Base-by-base conservation (phyloP, 1,140 invertebrate genomes). In the Drosophila baimaii region DNA sequence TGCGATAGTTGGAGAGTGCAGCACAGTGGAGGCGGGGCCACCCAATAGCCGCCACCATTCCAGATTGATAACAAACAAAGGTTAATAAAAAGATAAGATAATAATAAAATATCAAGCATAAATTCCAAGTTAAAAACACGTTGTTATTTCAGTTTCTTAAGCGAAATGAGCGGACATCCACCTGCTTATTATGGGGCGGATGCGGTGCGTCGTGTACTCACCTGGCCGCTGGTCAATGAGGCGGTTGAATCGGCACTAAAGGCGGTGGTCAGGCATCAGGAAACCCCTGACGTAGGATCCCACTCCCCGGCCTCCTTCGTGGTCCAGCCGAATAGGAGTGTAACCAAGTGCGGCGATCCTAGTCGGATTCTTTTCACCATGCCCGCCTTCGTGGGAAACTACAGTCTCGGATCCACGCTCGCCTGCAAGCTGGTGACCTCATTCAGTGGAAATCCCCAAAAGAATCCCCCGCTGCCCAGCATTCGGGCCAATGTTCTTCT, bases 351-450 rank as follows among this genome's bases (percentile, higher is more conserved):
- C 17, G 56, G 46, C 1, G 64, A 77, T 9, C 21, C 41, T 1
- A 37, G 37, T 17, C 62, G 66, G 10, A 0, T 91, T 19, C 63
- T 93, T 10, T 63, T 93, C 1, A 81, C 91, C 9, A 94, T 94
- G 93, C 93, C 93, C 13, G 93, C 92, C 27, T 93, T 88, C 70
- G 83, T 93, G 52, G 89, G 90, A 58, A 86, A 93, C 43, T 92
- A 90, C 56, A 59, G 31, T 37, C n/a, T 37, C 8, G 2, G 41
- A 12, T 12, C 90, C n/a, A 92, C 91, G 0, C 56, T 94, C n/a
- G 93, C 85, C 33, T 93, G 93, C 68, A 94, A 94, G 85, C 13
- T 94, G 37, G 92, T 94, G 12, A 93, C 93, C 15, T 85, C 82
- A 0, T 93, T 93, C 66, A 43, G 77, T 0, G 35, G 76, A 2